Percentiles rank a stretch among this genome's conserved stretches.
phyloP scores from a whole-genome alignment of 2,888 invertebrate species.

The Phortica magna region DNA sequence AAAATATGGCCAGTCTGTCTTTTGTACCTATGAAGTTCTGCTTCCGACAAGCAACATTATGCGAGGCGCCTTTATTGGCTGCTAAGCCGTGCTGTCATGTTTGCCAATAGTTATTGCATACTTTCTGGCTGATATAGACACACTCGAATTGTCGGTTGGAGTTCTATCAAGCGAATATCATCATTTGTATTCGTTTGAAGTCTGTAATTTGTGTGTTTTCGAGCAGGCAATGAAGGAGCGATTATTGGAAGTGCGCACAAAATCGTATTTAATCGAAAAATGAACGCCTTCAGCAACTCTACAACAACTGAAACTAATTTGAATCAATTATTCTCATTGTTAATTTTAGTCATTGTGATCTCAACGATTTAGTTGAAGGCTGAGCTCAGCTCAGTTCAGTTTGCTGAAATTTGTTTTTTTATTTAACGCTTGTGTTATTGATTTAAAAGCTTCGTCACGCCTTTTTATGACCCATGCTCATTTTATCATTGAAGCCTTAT shows the following conservation, averaged over 20 bases:
- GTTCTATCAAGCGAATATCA: neutral
- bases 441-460: too few relatives aligned
- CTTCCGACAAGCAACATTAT: neutral
- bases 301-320: slow-evolving; percentile 6
- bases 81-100: slow-evolving; percentile 12
- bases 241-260: neutral
- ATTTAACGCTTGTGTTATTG: too few relatives aligned
- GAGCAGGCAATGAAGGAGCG: too few relatives aligned
- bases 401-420: too few relatives aligned
- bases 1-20: slow-evolving; percentile 1
- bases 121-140: neutral
- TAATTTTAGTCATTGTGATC: neutral
- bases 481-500: too few relatives aligned
- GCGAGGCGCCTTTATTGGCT: slow-evolving; percentile 43
- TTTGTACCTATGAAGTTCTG: neutral
- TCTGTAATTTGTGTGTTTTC: slow-evolving; percentile 13
- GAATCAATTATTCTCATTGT: slow-evolving; percentile 16
- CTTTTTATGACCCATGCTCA: too few relatives aligned
- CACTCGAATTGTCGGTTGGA: too few relatives aligned
- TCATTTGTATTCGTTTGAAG: slow-evolving; percentile 24
- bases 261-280: neutral
- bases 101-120: neutral
- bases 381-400: too few relatives aligned
- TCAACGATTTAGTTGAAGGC: too few relatives aligned
- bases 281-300: neutral